phyloP scores from a whole-genome alignment of 2,113 vertebrate genomes.

The Dolichotis patagonum region DNA sequence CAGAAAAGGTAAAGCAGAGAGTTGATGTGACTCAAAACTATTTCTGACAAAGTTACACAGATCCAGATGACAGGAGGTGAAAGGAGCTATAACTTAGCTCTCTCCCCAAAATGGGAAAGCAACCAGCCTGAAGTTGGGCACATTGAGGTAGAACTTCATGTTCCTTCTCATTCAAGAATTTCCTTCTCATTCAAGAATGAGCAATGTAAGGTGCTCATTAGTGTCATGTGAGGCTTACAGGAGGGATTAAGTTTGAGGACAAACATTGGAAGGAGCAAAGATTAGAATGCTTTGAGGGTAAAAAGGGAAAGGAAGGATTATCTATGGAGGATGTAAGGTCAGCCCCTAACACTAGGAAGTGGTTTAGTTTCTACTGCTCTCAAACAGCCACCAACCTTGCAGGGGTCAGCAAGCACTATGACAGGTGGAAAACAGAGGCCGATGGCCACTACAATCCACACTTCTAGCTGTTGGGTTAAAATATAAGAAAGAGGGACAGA shows the following conservation, averaged over 20 bases:
- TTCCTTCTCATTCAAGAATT: constrained; percentile 61
- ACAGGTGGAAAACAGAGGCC: neutral
- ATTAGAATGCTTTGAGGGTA: neutral
- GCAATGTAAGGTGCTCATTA: constrained; percentile 15
- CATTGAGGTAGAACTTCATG: neutral
- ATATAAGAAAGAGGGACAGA: neutral
- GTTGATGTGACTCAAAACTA: neutral
- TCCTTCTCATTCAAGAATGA: no score
- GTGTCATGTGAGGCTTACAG: neutral
- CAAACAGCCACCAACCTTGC: neutral
- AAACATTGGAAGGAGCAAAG: constrained; percentile 20
- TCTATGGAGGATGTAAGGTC: neutral
- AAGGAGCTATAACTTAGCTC: neutral
- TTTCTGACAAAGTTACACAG: neutral
- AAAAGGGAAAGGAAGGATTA: neutral
- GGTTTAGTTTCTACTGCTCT: neutral
- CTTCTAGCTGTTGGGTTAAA: neutral
- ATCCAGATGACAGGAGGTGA: neutral
- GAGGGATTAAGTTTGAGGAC: constrained; percentile 36
- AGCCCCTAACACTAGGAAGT: rapidly evolving
- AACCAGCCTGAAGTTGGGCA: neutral
- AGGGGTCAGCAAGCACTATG: neutral
- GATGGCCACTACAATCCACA: neutral
- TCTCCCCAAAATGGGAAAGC: neutral
- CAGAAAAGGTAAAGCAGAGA: constrained; percentile 6